These are phyloP conservation scores for Sorex araneus DNA, from an alignment of 2,113 vertebrate species.

Conservation along the genomic window DNA sequence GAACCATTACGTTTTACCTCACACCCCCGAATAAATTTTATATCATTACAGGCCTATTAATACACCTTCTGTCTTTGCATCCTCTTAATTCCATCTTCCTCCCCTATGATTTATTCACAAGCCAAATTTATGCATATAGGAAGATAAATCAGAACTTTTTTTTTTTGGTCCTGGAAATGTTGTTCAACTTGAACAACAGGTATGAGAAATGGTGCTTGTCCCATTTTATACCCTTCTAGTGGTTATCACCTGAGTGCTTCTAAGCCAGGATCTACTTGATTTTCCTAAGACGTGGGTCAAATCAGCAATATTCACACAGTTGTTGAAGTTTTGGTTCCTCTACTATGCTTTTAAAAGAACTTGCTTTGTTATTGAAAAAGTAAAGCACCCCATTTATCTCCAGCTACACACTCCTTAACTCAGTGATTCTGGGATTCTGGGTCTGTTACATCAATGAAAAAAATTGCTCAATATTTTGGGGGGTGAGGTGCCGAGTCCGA, in stretches of 20 bases:
- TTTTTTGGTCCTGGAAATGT: neutral
- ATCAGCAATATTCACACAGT: neutral
- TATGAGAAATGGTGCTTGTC: neutral
- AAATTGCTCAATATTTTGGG: neutral
- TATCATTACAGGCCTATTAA: conserved; percentile 86
- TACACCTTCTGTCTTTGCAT: conserved; percentile 69
- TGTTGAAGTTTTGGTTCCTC: neutral
- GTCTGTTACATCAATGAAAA: neutral
- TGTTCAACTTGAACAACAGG: neutral
- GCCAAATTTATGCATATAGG: neutral
- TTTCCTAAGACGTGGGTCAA: neutral
- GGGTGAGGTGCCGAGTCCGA: neutral
- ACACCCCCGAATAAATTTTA: conserved; percentile 87
- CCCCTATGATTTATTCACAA: conserved; percentile 1
- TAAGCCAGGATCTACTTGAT: neutral
- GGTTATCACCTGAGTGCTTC: conserved; percentile 19
- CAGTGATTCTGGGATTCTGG: neutral
- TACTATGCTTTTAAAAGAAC: neutral
- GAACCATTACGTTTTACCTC: conserved; percentile 90
- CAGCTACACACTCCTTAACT: neutral
- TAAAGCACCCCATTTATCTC: neutral
- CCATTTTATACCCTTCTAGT: conserved; percentile 24
- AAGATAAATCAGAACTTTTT: neutral
- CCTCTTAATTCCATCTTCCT: conserved; percentile 33
- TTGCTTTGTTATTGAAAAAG: conserved; percentile 20